Conservation (phyloP, 1,140 invertebrate genomes). For the Atta texana region DNA sequence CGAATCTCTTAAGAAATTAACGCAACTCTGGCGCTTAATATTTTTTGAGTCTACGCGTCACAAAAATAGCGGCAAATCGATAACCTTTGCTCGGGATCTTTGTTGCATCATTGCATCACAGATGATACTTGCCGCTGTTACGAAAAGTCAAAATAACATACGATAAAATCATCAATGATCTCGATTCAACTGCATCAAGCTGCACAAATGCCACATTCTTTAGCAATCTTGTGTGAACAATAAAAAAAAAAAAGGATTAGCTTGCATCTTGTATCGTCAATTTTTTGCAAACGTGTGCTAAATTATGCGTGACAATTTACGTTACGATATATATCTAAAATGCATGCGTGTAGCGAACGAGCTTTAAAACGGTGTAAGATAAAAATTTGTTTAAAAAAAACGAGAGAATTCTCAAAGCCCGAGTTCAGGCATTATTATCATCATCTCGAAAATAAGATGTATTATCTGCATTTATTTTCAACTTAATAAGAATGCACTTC, state of each 20-base stretch:
- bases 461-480: not conserved
- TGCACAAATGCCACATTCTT: not conserved
- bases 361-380: not conserved
- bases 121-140: not conserved
- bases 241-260: conserved; percentile 7
- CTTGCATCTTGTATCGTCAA: not conserved
- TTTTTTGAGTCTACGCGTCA: conserved; percentile 12
- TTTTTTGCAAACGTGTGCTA: not conserved
- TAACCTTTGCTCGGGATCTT: conserved; percentile 27
- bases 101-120: not conserved
- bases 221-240: not conserved
- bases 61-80: not conserved
- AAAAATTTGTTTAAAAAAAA: conserved; percentile 16
- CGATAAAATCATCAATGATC: not conserved
- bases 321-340: not conserved
- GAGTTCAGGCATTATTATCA: not conserved
- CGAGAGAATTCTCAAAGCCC: not conserved
- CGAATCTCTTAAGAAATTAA: not conserved
- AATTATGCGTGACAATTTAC: conserved; percentile 1
- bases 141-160: not conserved
- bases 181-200: not conserved
- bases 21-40: conserved; percentile 38
- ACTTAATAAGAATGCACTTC: not conserved
- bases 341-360: too few species aligned
- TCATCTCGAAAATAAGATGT: not conserved